phyloP scores from a whole-genome alignment of 2,888 invertebrate species.

The Lepetodrilus schrolli region DNA sequence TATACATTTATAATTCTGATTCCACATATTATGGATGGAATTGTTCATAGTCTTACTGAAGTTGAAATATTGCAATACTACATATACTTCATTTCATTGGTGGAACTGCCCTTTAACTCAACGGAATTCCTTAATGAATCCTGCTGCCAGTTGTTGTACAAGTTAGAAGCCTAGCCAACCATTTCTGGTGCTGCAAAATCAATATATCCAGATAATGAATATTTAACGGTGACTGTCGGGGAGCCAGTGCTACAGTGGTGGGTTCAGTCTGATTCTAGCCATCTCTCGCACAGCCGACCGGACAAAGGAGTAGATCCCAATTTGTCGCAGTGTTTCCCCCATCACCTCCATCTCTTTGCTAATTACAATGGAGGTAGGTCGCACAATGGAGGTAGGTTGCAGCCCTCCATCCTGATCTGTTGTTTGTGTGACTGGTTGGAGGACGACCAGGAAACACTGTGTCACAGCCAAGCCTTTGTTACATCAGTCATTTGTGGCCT shows the following conservation, averaged over 20 bases:
- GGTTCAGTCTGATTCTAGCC: slow-evolving; percentile 17
- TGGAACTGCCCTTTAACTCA: no score
- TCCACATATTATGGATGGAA: no score
- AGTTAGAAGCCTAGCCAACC: background rate
- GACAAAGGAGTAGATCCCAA: background rate
- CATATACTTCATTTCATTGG: no score
- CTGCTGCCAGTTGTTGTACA: no score
- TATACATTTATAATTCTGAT: no score
- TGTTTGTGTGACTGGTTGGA: background rate
- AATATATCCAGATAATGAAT: slow-evolving; percentile 11
- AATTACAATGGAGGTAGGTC: no score
- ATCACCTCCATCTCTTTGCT: background rate
- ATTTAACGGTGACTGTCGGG: slow-evolving; percentile 1
- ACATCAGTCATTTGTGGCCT: background rate
- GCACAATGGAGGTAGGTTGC: slow-evolving; percentile 17
- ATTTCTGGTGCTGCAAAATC: background rate
- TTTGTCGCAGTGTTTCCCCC: background rate
- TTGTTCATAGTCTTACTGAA: no score
- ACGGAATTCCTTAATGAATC: no score
- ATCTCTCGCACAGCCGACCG: background rate
- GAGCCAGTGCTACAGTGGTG: background rate
- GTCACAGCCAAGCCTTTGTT: background rate
- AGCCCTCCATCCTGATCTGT: background rate
- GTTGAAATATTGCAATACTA: no score
- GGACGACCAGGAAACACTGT: background rate